These are phyloP conservation scores for Syrrhaptes paradoxus DNA, from an alignment of 2,113 vertebrate genomes.

Conservation along the genomic window DNA sequence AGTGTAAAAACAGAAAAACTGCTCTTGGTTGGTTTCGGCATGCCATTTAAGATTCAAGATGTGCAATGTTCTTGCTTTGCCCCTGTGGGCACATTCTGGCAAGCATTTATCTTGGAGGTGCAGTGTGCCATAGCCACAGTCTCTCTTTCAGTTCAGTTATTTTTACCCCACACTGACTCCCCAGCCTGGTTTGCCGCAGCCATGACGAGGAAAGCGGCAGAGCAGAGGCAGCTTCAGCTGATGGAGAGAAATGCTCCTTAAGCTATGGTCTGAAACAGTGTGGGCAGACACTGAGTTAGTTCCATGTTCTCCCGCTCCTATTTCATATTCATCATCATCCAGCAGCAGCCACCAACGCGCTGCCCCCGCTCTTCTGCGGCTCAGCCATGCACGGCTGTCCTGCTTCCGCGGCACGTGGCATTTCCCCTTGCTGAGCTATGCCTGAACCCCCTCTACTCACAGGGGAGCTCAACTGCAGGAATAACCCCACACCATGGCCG, in stretches of 20 bases:
- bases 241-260: slow-evolving; percentile 1
- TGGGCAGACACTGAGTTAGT: slow-evolving; percentile 9
- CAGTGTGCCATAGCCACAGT: background rate
- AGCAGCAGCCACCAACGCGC: slow-evolving; percentile 5
- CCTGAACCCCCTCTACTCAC: background rate
- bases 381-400: fast-evolving
- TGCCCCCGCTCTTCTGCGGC: background rate
- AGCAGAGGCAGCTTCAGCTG: slow-evolving; percentile 6
- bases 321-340: slow-evolving; percentile 41
- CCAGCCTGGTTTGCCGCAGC: background rate
- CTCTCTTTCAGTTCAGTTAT: background rate
- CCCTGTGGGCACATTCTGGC: background rate
- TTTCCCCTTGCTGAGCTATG: background rate
- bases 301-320: slow-evolving; percentile 17
- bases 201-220: fast-evolving
- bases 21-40: background rate
- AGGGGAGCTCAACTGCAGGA: background rate
- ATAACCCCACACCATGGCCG: fast-evolving
- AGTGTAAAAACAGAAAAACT: background rate
- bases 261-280: background rate
- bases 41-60: background rate
- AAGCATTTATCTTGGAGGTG: background rate
- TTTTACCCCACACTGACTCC: background rate
- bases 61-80: background rate
- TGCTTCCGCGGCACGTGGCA: fast-evolving